Percentiles rank a stretch among this genome's conserved stretches.
These are phyloP conservation scores for Boulengeromyrus knoepffleri DNA, from an alignment of 2,113 vertebrate species.

Conservation along the genomic window DNA sequence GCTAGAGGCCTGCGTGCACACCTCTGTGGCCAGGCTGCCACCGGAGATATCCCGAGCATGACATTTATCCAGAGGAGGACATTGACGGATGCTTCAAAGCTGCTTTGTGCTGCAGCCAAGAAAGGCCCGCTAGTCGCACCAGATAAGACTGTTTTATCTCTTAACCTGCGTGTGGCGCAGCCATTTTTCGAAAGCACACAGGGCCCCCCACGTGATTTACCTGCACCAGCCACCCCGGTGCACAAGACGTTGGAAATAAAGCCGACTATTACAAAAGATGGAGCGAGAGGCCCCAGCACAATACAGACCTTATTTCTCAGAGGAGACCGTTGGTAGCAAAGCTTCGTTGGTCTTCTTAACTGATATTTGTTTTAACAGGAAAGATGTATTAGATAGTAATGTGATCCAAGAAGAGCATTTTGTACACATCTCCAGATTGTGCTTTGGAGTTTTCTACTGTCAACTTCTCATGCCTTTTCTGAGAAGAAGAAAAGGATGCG, in stretches of 20 bases:
- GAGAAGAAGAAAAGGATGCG: background rate
- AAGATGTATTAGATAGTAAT: background rate
- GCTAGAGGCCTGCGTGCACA: slow-evolving; percentile 44
- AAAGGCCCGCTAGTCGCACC: slow-evolving; percentile 55
- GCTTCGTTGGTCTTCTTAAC: background rate
- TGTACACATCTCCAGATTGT: background rate
- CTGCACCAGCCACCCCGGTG: background rate
- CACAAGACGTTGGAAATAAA: background rate
- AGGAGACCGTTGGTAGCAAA: background rate
- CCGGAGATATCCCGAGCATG: slow-evolving; percentile 63
- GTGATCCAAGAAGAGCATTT: background rate
- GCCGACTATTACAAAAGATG: background rate
- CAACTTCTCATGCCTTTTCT: background rate
- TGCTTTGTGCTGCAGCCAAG: slow-evolving; percentile 60
- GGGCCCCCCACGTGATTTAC: background rate
- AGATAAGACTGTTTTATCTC: slow-evolving; percentile 56
- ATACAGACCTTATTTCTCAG: background rate
- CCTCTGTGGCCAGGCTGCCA: slow-evolving; percentile 55
- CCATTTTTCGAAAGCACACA: slow-evolving; percentile 13
- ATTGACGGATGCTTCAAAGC: slow-evolving; percentile 65
- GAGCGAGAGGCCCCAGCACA: background rate
- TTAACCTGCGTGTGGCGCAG: slow-evolving; percentile 45
- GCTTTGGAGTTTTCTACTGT: background rate
- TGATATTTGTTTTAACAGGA: slow-evolving; percentile 6
- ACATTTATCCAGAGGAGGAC: slow-evolving; percentile 64